A percentile compares a stretch with the other conserved stretches of the same genome.
Conservation (phyloP, 1,140 invertebrate genomes). For the Papilio glaucus region DNA sequence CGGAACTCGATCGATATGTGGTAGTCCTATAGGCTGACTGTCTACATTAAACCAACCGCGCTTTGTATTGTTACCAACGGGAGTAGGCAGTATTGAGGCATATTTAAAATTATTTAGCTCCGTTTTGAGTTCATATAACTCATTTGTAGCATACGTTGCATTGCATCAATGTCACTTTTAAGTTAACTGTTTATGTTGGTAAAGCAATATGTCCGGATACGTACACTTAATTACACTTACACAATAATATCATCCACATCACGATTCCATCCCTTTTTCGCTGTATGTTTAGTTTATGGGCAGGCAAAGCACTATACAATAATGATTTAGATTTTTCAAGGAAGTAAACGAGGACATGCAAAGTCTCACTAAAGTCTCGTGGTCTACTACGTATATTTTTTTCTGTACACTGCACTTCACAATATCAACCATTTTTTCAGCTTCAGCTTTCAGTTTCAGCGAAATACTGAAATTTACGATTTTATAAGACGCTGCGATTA, state of each 20-base stretch:
- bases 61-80: constrained; percentile 38
- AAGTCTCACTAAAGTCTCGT: too few relatives aligned
- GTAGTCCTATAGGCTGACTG: constrained; percentile 38
- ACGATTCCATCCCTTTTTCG: constrained; percentile 43
- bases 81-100: constrained; percentile 35
- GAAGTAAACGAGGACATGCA: too few relatives aligned
- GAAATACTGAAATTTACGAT: too few relatives aligned
- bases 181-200: constrained; percentile 35
- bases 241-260: constrained; percentile 37
- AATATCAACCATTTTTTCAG: too few relatives aligned
- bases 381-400: too few relatives aligned
- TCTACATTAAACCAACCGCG: constrained; percentile 37
- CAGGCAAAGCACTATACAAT: constrained; percentile 43
- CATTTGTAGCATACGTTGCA: constrained; percentile 34
- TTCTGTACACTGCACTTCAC: too few relatives aligned
- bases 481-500: too few relatives aligned
- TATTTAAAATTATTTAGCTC: constrained; percentile 29
- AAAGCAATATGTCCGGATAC: constrained; percentile 39
- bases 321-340: too few relatives aligned
- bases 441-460: too few relatives aligned
- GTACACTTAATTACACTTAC: constrained; percentile 30
- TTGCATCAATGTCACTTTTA: constrained; percentile 42
- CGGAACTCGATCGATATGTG: constrained; percentile 28
- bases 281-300: constrained; percentile 36
- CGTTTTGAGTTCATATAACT: constrained; percentile 38